Base-by-base conservation (phyloP, 2,888 invertebrate genomes). In the Calameuta idolon region DNA sequence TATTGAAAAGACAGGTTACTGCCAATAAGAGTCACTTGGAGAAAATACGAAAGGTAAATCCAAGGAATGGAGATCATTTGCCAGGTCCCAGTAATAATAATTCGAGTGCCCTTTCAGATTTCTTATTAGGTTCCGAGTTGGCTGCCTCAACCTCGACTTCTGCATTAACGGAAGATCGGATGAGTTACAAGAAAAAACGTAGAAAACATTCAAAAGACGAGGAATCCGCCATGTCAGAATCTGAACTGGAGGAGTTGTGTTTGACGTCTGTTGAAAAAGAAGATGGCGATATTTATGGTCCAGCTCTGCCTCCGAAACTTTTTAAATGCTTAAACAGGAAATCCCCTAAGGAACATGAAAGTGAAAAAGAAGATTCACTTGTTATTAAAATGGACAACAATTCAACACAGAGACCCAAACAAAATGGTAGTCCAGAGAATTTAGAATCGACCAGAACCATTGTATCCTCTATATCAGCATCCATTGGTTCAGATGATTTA, bases 51-150 rank as follows among this genome's bases (percentile, higher is more conserved):
- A 87, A 90, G 87, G 88, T 89, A 89, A 89, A 86, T 85, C 77
- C 76, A 81, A 83, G 82, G 82, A 85, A 84, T 77, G 80, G 79
- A 75, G 84, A 86, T 55, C 77, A 79, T 80, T 80, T 79, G 75
- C 81, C 80, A 76, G 83, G 83, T 84, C 82, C 84, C 73, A 84
- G 83, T 83, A 86, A 84, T 85, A 89, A 86, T 89, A 88, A 87
- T 83, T 82, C 86, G 85, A 84, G 85, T 86, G 83, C 83, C 82
- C 77, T 89, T 89, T 87, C 89, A 88, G 89, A 89, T 89, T 83
- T 82, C 77, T 81, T 81, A 82, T 76, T 85, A 84, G 82, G 79
- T 81, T 76, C 79, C 34, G 74, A 83, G 40, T 82, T 81, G 74
- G 76, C 79, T 69, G 79, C 71, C 73, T 30, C 68, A 34, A 74